Conservation (phyloP, 2,888 invertebrate species). For the Dryadula phaetusa region DNA sequence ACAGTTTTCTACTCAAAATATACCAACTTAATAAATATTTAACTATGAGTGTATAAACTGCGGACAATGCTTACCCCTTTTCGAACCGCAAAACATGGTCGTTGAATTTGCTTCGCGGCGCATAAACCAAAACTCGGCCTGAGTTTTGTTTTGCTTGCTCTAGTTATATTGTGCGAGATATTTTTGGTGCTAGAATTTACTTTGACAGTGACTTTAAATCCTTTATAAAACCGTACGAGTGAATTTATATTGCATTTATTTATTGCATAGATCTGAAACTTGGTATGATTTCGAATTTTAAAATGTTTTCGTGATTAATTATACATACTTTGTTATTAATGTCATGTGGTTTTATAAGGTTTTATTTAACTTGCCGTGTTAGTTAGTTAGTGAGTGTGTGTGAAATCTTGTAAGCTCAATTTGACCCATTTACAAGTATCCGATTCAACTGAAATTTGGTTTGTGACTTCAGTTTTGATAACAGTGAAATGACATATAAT, state of each 20-base stretch:
- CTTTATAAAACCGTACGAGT: not conserved
- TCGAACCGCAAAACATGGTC: constrained; percentile 37
- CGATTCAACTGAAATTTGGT: no score
- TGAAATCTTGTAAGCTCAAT: no score
- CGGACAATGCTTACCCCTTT: constrained; percentile 38
- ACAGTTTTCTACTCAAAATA: constrained; percentile 8
- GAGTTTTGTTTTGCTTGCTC: constrained; percentile 36
- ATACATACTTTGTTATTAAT: no score
- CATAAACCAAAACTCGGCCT: constrained; percentile 38
- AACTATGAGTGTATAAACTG: constrained; percentile 34
- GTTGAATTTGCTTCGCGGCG: constrained; percentile 40
- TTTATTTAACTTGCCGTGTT: no score
- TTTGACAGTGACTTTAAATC: constrained; percentile 15
- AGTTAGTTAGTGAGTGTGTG: no score
- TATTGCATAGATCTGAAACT: not conserved
- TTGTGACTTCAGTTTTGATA: no score
- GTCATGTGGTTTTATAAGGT: no score
- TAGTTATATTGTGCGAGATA: constrained; percentile 26
- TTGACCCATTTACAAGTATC: no score
- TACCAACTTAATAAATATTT: constrained; percentile 24
- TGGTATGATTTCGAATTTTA: no score
- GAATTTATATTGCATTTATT: constrained; percentile 6
- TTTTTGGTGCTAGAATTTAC: constrained; percentile 21
- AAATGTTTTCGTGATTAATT: no score
- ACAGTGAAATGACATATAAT: no score